Evolutionary conservation across 2,113 vertebrate species (phyloP).

Genomic region (Crypturellus undulatus): DNA sequence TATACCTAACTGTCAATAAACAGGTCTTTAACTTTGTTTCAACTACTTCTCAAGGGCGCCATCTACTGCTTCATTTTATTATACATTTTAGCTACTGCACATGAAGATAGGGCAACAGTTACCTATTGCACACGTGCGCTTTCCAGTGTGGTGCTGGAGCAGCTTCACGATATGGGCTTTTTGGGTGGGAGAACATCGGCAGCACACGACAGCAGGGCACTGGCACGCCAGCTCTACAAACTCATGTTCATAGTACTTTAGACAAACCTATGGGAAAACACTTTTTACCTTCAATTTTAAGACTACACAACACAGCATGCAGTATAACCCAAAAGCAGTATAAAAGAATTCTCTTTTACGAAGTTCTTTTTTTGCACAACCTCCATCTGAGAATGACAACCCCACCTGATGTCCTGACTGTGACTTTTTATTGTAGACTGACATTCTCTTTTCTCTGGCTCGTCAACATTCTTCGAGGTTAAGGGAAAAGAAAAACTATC

Average conservation of each 20-base stretch:
- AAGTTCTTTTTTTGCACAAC: background rate
- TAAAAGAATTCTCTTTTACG: background rate
- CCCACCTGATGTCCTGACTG: background rate
- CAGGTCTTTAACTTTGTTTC: background rate
- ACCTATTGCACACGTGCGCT: constrained; percentile 95
- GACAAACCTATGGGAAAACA: constrained; percentile 83
- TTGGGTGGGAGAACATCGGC: constrained; percentile 96
- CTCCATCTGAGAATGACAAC: background rate
- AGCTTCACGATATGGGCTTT: constrained; percentile 95
- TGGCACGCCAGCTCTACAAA: constrained; percentile 96
- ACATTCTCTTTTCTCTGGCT: background rate
- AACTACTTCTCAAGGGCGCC: background rate
- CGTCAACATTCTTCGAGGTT: background rate
- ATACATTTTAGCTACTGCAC: background rate
- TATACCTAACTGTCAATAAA: background rate
- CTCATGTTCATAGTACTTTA: constrained; percentile 96
- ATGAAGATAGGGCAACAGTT: background rate
- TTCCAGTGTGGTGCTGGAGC: constrained; percentile 89
- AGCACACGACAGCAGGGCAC: constrained; percentile 96
- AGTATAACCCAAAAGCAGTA: background rate
- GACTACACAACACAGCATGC: background rate
- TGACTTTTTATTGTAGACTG: background rate
- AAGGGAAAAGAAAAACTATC: background rate
- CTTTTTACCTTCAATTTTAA: background rate
- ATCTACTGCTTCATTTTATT: background rate